Evolutionary conservation across 2,888 invertebrate species (phyloP).

Genomic region (Ceraclea dissimilis): DNA sequence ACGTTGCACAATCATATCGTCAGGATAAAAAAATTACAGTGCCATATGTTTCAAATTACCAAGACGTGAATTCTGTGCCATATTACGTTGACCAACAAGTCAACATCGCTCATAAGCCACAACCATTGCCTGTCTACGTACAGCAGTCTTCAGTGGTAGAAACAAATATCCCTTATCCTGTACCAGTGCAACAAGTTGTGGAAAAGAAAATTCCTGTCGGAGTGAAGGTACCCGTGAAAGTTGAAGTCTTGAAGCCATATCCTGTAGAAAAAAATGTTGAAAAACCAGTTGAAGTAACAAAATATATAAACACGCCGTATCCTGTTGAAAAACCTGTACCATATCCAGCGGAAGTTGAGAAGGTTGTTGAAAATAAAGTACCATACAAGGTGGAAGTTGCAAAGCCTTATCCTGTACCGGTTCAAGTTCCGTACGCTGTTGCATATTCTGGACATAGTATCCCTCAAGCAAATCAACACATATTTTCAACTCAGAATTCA

Average conservation of each 20-base stretch:
- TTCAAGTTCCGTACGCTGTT: slow-evolving; percentile 30
- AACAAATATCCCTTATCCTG: slow-evolving; percentile 42
- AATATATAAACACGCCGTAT: slow-evolving; percentile 45
- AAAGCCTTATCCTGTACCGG: slow-evolving; percentile 31
- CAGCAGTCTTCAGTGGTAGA: slow-evolving; percentile 45
- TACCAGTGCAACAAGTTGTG: slow-evolving; percentile 37
- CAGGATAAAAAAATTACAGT: neutral
- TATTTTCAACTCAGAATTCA: neutral
- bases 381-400: slow-evolving; percentile 41
- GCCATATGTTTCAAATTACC: neutral
- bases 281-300: slow-evolving; percentile 45
- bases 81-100: neutral
- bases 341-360: slow-evolving; percentile 48
- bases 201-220: slow-evolving; percentile 51
- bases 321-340: slow-evolving; percentile 50
- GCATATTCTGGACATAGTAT: slow-evolving; percentile 31
- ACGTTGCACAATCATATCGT: neutral
- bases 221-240: slow-evolving; percentile 45
- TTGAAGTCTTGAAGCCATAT: slow-evolving; percentile 43
- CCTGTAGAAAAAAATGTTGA: slow-evolving; percentile 41
- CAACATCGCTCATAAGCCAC: neutral
- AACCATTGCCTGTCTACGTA: slow-evolving; percentile 38
- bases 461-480: slow-evolving; percentile 10
- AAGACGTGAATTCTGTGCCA: neutral
- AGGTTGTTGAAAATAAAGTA: slow-evolving; percentile 37